These are phyloP conservation scores for Erpornis zantholeuca DNA, from an alignment of 2,113 vertebrate genomes.

Conservation along the genomic window DNA sequence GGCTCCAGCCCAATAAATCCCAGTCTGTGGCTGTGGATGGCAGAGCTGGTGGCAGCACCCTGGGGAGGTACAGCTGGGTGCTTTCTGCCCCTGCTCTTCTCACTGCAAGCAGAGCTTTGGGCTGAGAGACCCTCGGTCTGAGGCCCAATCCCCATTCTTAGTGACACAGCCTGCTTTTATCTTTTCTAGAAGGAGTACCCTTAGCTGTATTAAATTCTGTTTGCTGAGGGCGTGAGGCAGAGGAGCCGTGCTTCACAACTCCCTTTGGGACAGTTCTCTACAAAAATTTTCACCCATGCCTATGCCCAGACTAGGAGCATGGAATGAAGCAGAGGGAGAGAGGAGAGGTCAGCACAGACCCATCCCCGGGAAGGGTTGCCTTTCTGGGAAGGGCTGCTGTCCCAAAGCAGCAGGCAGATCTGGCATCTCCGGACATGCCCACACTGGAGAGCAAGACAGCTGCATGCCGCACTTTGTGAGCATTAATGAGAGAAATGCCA, in stretches of 20 bases:
- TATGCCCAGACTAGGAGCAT: fast-evolving
- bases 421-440: background rate
- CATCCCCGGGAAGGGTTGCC: background rate
- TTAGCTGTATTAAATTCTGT: background rate
- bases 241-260: background rate
- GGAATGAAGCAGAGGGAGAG: background rate
- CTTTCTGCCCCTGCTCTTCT: background rate
- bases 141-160: background rate
- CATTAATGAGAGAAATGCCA: background rate
- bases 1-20: background rate
- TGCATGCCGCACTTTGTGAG: background rate
- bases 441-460: background rate
- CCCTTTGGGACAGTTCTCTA: background rate
- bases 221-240: background rate
- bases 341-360: background rate
- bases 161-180: background rate
- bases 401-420: background rate
- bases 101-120: background rate
- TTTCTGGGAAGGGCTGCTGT: background rate
- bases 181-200: background rate
- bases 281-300: background rate
- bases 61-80: background rate
- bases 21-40: background rate
- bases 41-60: background rate
- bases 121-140: background rate